phyloP scores from a whole-genome alignment of 2,797 vertebrate genomes.

The Neomorphus geoffroyi region DNA sequence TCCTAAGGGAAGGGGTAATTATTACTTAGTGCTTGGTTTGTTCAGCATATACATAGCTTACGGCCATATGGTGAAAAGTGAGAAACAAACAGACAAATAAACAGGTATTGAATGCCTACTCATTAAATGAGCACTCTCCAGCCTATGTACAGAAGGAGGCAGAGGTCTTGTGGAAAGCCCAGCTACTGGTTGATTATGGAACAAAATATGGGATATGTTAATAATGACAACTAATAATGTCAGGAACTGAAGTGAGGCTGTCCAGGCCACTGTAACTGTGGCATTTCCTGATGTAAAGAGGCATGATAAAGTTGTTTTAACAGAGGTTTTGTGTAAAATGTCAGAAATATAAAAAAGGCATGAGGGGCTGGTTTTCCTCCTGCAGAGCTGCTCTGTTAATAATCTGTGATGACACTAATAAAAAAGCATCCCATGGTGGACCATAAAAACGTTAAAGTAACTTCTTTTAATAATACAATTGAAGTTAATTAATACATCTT shows the following conservation, averaged over 20 bases:
- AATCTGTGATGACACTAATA: not conserved
- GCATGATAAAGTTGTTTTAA: not conserved
- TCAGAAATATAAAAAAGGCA: not conserved
- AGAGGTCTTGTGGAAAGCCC: not conserved
- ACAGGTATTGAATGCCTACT: not conserved
- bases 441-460: not conserved
- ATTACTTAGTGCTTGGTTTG: not conserved
- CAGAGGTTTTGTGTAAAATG: not conserved
- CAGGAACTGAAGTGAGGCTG: not conserved
- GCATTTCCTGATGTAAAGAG: not conserved
- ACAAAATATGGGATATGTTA: accelerated
- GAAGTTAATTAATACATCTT: not conserved
- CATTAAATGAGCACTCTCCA: not conserved
- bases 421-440: not conserved
- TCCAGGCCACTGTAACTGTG: not conserved
- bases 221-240: not conserved
- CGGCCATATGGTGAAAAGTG: not conserved
- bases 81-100: not conserved
- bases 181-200: not conserved
- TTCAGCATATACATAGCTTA: not conserved
- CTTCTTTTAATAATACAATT: not conserved
- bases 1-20: not conserved
- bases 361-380: not conserved
- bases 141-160: not conserved
- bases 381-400: not conserved